Conservation (phyloP, 2,797 vertebrate species). For the Sylvilagus floridanus region DNA sequence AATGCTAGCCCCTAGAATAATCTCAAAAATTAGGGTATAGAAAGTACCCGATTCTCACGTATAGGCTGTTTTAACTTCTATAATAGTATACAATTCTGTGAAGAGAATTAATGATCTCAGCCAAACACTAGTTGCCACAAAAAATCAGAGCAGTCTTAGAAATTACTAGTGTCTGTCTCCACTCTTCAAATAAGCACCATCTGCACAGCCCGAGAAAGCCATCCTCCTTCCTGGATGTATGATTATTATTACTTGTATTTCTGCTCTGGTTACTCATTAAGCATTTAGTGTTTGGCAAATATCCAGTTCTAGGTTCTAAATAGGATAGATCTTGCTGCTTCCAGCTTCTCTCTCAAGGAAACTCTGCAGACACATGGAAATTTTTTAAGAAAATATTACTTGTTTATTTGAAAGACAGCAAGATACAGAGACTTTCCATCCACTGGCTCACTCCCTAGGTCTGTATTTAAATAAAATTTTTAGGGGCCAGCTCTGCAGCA, state of each 20-base stretch:
- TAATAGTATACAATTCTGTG: neutral
- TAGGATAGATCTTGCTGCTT: neutral
- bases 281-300: neutral
- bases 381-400: too few relatives aligned
- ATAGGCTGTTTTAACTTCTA: slow-evolving; percentile 28
- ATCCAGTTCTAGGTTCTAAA: slow-evolving; percentile 22
- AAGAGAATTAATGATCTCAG: neutral
- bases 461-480: too few relatives aligned
- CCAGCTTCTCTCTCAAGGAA: neutral
- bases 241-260: neutral
- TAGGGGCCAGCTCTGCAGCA: too few relatives aligned
- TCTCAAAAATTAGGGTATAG: neutral
- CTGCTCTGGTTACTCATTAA: neutral
- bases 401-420: too few relatives aligned
- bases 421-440: too few relatives aligned
- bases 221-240: neutral
- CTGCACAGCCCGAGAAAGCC: neutral
- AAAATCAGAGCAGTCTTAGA: slow-evolving; percentile 14
- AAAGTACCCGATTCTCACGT: neutral
- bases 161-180: neutral
- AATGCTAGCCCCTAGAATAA: neutral
- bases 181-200: neutral
- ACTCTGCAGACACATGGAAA: neutral
- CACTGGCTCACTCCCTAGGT: too few relatives aligned
- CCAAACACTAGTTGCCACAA: neutral